Evolutionary conservation across 2,888 invertebrate species (phyloP), one percentile per base, ranked within the genome.

Genomic region (Nemapogon koenigi): DNA sequence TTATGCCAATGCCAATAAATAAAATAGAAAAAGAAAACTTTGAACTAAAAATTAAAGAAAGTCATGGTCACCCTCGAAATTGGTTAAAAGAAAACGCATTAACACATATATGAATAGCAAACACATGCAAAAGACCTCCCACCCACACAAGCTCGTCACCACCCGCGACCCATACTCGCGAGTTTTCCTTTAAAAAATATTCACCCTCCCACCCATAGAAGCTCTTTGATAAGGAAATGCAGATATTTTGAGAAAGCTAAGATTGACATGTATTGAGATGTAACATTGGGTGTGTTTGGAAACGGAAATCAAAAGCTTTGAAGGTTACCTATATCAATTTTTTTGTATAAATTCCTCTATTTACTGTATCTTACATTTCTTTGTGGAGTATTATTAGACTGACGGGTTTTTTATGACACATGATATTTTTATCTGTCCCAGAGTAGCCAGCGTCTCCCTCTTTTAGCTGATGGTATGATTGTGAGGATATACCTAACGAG

Each of bases 31-130:
- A 28, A 28, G 11, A 28, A 11, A 10, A 10, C 7, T 28, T 13
- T 4, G 4, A 28, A 7, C 4, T n/a, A 11, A 10, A n/a, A 28
- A 28, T 4, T 28, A 18, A 19, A 33, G 16, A 33, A 33, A 45
- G 43, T 37, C n/a, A 45, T 49, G 50, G 68, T 53, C 66, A 66
- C 66, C 63, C 55, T 52, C 66, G 63, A 75, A 73, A 73, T 78
- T 78, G 75, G 73, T 78, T 78, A 78, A 78, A 78, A 78, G 75
- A 78, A 78, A 78, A 76, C 76, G 73, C 76, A 78, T 78, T 78
- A 78, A 73, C 78, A 76, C 76, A 75, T 76, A 76, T 76, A 76
- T 72, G 72, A 73, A 59, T 66, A 62, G 68, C 66, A 65, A 63
- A 18, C 65, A 71, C 68, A 68, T 59, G 59, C 38, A 41, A 43